phyloP scores from a whole-genome alignment of 1,140 invertebrate species.

The Saxidomus purpurata region DNA sequence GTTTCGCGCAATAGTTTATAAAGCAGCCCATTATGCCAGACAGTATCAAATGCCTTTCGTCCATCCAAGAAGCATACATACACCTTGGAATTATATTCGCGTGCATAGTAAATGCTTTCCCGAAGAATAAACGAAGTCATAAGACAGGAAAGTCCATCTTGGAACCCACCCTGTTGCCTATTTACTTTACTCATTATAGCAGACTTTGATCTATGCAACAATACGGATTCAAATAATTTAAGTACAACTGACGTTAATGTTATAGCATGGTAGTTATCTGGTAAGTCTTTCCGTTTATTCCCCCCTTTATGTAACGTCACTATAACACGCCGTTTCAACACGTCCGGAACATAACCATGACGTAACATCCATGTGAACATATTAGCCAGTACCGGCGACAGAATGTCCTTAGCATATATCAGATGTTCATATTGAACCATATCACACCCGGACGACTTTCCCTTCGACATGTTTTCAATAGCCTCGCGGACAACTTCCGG shows the following conservation, averaged over 20 bases:
- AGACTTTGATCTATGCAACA: not conserved
- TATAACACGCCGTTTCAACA: not conserved
- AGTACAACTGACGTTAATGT: slow-evolving; percentile 35
- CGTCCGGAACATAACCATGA: not conserved
- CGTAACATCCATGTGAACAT: slow-evolving; percentile 14
- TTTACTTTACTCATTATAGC: not conserved
- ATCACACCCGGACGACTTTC: not conserved
- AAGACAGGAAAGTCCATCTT: slow-evolving; percentile 21
- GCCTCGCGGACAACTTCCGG: not conserved
- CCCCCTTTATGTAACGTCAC: slow-evolving; percentile 6
- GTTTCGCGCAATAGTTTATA: slow-evolving; percentile 6
- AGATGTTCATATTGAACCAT: not conserved
- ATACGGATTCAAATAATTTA: slow-evolving; percentile 38
- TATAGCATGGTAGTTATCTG: slow-evolving; percentile 30
- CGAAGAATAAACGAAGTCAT: slow-evolving; percentile 42
- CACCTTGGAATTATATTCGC: slow-evolving; percentile 14
- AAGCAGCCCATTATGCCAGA: slow-evolving; percentile 30
- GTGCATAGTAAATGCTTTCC: not conserved
- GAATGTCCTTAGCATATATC: not conserved
- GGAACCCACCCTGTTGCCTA: slow-evolving; percentile 26
- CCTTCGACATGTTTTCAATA: not conserved
- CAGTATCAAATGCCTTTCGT: slow-evolving; percentile 17
- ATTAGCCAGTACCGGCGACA: not conserved
- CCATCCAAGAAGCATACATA: slow-evolving; percentile 26
- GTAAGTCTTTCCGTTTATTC: not conserved